Evolutionary conservation across 2,113 vertebrate genomes (phyloP).

Genomic region (Cariama cristata): DNA sequence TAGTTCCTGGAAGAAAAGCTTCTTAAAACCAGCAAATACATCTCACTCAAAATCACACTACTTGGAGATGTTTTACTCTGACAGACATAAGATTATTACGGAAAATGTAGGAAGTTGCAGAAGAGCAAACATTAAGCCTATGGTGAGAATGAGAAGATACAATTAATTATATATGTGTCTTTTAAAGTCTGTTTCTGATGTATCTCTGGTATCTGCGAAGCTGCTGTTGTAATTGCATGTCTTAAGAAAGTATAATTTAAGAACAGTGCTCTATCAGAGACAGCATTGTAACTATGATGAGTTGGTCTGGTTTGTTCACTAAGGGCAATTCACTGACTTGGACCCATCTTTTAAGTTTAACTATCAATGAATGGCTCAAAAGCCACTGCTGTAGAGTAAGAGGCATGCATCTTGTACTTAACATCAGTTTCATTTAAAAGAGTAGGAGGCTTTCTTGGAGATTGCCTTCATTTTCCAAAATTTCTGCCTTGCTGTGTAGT

Average conservation of each 20-base stretch:
- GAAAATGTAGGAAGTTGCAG: background rate
- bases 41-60: background rate
- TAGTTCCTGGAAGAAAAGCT: background rate
- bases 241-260: background rate
- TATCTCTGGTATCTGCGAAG: background rate
- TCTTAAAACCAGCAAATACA: background rate
- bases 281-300: background rate
- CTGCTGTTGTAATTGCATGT: background rate
- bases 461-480: background rate
- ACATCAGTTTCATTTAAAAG: background rate
- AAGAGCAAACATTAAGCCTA: background rate
- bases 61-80: accelerated
- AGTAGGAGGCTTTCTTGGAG: background rate
- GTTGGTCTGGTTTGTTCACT: background rate
- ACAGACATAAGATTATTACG: background rate
- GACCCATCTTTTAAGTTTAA: background rate
- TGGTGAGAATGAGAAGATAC: background rate
- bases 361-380: background rate
- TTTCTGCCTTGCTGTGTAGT: background rate
- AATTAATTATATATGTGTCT: background rate
- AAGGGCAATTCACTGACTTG: background rate
- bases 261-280: background rate
- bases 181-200: background rate
- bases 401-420: background rate
- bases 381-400: background rate